Evolutionary conservation across 2,113 vertebrate genomes (phyloP), one percentile per base, ranked within the genome.

Genomic region (Lates calcarifer): DNA sequence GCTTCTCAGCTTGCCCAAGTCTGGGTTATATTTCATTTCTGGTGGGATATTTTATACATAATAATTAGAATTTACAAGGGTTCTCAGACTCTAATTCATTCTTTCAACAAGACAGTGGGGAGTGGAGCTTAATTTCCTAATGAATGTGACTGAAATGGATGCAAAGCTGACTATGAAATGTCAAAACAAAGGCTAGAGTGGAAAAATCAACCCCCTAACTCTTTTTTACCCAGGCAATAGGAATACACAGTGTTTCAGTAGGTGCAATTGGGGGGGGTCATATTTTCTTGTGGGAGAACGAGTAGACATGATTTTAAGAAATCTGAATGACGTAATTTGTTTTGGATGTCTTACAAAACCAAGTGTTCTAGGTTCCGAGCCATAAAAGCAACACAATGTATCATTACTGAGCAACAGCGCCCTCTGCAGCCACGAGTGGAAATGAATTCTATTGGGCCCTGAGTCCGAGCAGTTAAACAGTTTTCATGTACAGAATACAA

Each of bases 1-100:
- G 20, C 71, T 70, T 90, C 74, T 80, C 41, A 69, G 37, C 69
- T 51, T 33, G 60, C 61, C 45, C 29, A 47, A 28, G 41, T 49
- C 61, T 68, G 28, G n/a, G 37, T 66, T 81, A 39, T 49, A 74
- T 85, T 87, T 85, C 33, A 74, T 77, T 77, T 76, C 69, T 56
- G 56, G 35, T 31, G 66, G 81, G 47, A 75, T 82, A 63, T 81
- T 88, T 86, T 77, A 69, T 56, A 57, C 41, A 82, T 61, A 83
- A 77, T 82, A 72, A 87, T 76, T 85, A 39, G 20, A 91, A 65
- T 87, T 65, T 80, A 70, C 75, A 73, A 82, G 65, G 24, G 29
- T 49, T 77, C 55, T 66, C 17, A 39, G 13, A 41, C 39, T 74
- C 33, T 53, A 61, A 84, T 68, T 58, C 51, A 74, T 56, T 67